phyloP scores from a whole-genome alignment of 2,113 vertebrate species.

The Globicephala melas region DNA sequence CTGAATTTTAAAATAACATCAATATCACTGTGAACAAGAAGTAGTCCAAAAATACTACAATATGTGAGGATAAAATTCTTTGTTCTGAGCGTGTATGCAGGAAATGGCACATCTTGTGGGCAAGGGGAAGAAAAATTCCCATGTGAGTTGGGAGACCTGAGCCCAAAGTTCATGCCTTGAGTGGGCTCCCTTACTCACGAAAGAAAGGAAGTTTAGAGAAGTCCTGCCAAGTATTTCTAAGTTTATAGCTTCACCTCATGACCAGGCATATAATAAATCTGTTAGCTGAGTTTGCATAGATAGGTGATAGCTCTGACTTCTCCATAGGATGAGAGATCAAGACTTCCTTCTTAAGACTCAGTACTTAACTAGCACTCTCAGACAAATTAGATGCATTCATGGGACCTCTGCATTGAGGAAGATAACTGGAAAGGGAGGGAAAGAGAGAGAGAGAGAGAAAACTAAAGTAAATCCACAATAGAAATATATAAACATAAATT shows the following conservation, averaged over 20 bases:
- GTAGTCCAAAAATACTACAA: background rate
- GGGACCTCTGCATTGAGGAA: background rate
- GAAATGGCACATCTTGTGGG: background rate
- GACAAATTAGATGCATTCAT: background rate
- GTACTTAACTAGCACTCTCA: background rate
- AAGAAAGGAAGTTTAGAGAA: background rate
- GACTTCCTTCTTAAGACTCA: background rate
- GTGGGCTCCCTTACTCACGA: background rate
- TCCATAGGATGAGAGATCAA: background rate
- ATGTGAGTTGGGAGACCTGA: background rate
- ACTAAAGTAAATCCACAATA: background rate
- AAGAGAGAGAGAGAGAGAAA: background rate
- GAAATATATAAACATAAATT: background rate
- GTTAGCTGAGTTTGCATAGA: background rate
- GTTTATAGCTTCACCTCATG: background rate
- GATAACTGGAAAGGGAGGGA: background rate
- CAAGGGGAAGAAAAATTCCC: background rate
- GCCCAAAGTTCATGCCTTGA: background rate
- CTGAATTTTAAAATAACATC: background rate
- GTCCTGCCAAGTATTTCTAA: background rate
- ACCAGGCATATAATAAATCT: background rate
- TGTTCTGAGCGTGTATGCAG: background rate
- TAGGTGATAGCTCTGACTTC: background rate
- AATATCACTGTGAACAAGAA: background rate
- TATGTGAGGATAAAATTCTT: background rate